Base-by-base conservation (phyloP, 2,888 invertebrate species). In the Drosophila colorata region DNA sequence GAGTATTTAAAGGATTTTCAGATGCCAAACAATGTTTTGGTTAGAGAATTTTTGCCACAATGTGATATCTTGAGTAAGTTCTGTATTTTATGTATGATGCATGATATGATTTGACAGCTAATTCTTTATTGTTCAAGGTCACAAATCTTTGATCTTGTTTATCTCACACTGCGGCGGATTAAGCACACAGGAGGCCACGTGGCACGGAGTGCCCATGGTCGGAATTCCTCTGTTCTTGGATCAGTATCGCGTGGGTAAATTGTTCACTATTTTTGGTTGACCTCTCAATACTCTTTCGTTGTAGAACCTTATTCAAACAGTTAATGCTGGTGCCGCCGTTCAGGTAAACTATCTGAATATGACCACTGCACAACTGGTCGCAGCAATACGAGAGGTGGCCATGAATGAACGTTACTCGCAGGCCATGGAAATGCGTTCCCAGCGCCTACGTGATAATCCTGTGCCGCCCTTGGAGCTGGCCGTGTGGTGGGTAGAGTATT, bases 201-300 rank as follows among this genome's bases (percentile, higher is more conserved):
- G 87, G 81, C 61, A 77, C 46, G 90, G 90, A 1, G 89, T 90
- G 9, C 90, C 91, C 0, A 75, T 91, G 52, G 70, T 91, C 38
- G 89, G 84, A 2, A 67, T 91, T 18, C 89, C 91, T 4, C 55
- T 90, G 7, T 82, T 84, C 23, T 49, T 81, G 7, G 89, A 91
- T 60, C 90, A 91, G 49, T 65, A 71, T 46, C 68, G 77, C 2
- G 83, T 78, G 61, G 55, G 74, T 51, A 0, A 33, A n/a, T 14
- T 2, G 6, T 13, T 2, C 46, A 0, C 13, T 18, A 20, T 18
- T 9, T 11, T 43, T 7, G 13, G 9, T 0, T n/a, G 5, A 13
- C 31, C 18, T 13, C 35, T 2, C 14, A n/a, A 35, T n/a, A 1
- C 1, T 1, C 13, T 20, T 20, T 4, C 4, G 6, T 11, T 33